Evolutionary conservation across 1,140 invertebrate genomes (phyloP).

Genomic region (Myzus persicae): DNA sequence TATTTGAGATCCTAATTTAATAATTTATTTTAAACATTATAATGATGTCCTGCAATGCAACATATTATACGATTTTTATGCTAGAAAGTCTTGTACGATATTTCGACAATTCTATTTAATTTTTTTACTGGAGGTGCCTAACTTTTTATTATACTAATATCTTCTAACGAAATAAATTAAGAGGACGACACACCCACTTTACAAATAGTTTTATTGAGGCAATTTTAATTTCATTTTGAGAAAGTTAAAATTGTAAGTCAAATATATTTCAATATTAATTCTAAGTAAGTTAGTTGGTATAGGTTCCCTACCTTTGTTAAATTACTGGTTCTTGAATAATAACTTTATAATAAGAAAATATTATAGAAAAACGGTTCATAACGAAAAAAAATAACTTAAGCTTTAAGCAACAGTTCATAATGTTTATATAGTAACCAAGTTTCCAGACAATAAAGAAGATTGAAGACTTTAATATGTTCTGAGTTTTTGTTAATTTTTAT

Average conservation of each 20-base stretch:
- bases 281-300: not conserved
- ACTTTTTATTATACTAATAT: too few species aligned
- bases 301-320: not conserved
- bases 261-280: not conserved
- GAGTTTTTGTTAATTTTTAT: not conserved
- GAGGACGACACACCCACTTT: not conserved
- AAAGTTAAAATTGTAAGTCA: not conserved
- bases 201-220: not conserved
- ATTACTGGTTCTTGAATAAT: not conserved
- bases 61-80: too few species aligned
- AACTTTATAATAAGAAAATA: not conserved
- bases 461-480: not conserved
- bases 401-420: not conserved
- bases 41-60: too few species aligned
- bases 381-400: not conserved
- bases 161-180: too few species aligned
- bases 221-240: not conserved
- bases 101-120: too few species aligned
- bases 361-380: not conserved
- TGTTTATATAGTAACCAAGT: not conserved
- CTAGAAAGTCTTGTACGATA: too few species aligned
- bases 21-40: too few species aligned
- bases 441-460: not conserved
- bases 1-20: too few species aligned
- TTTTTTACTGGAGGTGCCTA: too few species aligned